phyloP scores from a whole-genome alignment of 1,140 invertebrate genomes.

The Bombus ignitus region DNA sequence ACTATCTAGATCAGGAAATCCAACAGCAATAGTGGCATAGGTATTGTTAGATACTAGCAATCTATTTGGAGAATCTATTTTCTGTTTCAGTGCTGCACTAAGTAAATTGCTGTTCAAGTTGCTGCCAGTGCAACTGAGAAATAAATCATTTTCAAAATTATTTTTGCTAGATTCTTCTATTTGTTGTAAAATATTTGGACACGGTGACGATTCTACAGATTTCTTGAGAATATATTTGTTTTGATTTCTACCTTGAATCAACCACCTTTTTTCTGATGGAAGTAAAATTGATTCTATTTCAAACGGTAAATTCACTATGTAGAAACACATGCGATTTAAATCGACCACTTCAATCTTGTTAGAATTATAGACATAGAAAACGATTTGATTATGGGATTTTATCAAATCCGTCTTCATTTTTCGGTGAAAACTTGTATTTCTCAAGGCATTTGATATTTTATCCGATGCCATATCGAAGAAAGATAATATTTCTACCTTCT shows the following conservation, averaged over 20 bases:
- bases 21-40: constrained; percentile 82
- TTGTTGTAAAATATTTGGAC: constrained; percentile 76
- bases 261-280: constrained; percentile 75
- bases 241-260: constrained; percentile 73
- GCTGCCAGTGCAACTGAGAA: constrained; percentile 57
- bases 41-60: constrained; percentile 78
- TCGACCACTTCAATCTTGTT: constrained; percentile 78
- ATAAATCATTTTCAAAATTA: constrained; percentile 55
- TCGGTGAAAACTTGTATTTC: constrained; percentile 65
- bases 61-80: constrained; percentile 82
- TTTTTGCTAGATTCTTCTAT: constrained; percentile 68
- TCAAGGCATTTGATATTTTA: constrained; percentile 73
- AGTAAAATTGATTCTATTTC: constrained; percentile 75
- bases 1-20: constrained; percentile 84
- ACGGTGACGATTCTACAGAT: constrained; percentile 56
- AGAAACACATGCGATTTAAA: constrained; percentile 73
- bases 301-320: constrained; percentile 77
- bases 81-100: constrained; percentile 73
- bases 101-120: constrained; percentile 61
- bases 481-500: constrained; percentile 71
- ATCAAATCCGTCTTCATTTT: constrained; percentile 75
- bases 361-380: constrained; percentile 71
- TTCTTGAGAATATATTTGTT: constrained; percentile 76
- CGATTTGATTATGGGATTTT: constrained; percentile 67
- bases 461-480: constrained; percentile 74